phyloP scores from a whole-genome alignment of 2,888 invertebrate species.

The Brenthis daphne region DNA sequence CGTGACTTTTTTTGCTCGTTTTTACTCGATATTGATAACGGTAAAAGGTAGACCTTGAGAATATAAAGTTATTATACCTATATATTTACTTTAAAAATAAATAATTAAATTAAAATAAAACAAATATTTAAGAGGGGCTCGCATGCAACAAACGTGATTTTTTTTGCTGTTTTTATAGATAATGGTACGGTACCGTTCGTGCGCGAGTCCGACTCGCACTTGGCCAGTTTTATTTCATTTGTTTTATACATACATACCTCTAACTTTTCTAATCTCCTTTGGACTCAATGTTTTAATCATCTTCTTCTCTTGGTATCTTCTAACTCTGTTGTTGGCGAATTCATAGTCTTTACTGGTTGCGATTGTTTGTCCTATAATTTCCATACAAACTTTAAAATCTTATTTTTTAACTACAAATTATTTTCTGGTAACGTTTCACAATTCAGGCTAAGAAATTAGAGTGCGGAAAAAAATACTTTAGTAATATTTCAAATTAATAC shows the following conservation, averaged over 20 bases:
- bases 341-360: background rate
- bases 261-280: slow-evolving; percentile 26
- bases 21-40: no score
- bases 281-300: slow-evolving; percentile 23
- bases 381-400: background rate
- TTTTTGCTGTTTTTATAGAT: no score
- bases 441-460: background rate
- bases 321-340: slow-evolving; percentile 6
- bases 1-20: no score
- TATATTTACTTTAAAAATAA: no score
- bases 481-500: background rate
- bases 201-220: no score
- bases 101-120: no score
- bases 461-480: background rate
- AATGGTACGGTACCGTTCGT: no score
- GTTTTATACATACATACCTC: slow-evolving; percentile 19
- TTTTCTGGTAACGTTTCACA: background rate
- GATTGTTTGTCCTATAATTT: slow-evolving; percentile 6
- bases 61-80: no score
- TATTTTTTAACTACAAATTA: background rate
- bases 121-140: no score
- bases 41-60: no score
- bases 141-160: no score
- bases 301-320: slow-evolving; percentile 14
- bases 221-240: no score